phyloP scores from a whole-genome alignment of 2,888 invertebrate species.

The Apeira syringaria region DNA sequence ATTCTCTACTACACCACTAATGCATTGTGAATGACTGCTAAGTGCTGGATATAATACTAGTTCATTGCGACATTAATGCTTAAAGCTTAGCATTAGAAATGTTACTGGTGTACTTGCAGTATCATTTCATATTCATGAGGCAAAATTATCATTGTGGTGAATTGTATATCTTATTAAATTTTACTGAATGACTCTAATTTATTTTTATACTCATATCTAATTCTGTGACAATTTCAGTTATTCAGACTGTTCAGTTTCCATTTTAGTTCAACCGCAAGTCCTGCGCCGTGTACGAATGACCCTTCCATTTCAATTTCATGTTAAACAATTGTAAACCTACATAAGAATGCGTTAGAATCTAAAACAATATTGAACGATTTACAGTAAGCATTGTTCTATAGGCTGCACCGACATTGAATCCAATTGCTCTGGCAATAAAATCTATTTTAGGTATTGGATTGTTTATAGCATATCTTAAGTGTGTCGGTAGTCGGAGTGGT shows the following conservation, averaged over 20 bases:
- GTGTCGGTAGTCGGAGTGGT: slow-evolving; percentile 61
- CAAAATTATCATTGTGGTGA: slow-evolving; percentile 1
- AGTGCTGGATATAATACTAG: slow-evolving; percentile 23
- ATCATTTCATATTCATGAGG: slow-evolving; percentile 11
- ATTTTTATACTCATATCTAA: slow-evolving; percentile 5
- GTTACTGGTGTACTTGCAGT: slow-evolving; percentile 2
- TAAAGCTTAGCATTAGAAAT: slow-evolving; percentile 4
- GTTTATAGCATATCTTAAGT: slow-evolving; percentile 65
- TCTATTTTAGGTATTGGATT: slow-evolving; percentile 69
- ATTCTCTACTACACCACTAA: slow-evolving; percentile 43
- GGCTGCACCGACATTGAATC: slow-evolving; percentile 68
- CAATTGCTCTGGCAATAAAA: slow-evolving; percentile 72
- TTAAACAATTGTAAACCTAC: slow-evolving; percentile 50
- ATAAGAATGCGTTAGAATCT: slow-evolving; percentile 46
- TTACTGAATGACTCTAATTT: slow-evolving; percentile 13
- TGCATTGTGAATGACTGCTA: slow-evolving; percentile 44
- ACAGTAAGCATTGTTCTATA: slow-evolving; percentile 55
- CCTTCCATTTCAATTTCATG: slow-evolving; percentile 38
- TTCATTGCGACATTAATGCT: slow-evolving; percentile 17
- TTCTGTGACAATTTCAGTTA: slow-evolving; percentile 37
- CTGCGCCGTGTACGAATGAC: slow-evolving; percentile 41
- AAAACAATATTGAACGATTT: slow-evolving; percentile 43
- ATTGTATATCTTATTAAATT: slow-evolving; percentile 1
- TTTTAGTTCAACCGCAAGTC: slow-evolving; percentile 58
- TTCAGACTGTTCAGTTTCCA: slow-evolving; percentile 43